These are phyloP conservation scores for Nebria salina DNA, from an alignment of 2,888 invertebrate genomes.

Conservation along the genomic window DNA sequence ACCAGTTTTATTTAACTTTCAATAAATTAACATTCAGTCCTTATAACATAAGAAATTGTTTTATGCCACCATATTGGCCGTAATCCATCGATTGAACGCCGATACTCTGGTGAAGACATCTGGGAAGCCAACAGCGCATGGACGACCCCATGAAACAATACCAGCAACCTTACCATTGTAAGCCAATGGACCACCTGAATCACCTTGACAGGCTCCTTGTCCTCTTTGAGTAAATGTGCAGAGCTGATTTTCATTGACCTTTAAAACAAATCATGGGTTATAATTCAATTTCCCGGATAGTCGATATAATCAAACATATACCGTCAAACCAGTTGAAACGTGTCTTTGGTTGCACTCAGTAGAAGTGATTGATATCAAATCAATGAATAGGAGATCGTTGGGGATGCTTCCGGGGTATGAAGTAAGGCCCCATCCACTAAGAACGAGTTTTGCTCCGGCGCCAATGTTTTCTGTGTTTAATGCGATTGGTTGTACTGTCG, in stretches of 20 bases:
- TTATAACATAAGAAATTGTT: background rate
- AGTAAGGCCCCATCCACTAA: conserved; percentile 53
- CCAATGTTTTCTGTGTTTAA: background rate
- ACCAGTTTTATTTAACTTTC: no score
- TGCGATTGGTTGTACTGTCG: conserved; percentile 49
- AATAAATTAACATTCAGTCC: no score
- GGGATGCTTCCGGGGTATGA: conserved; percentile 67
- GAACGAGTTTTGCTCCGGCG: conserved; percentile 1
- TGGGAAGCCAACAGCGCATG: conserved; percentile 66
- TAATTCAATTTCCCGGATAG: conserved; percentile 53
- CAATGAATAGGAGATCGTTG: conserved; percentile 67
- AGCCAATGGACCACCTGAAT: conserved; percentile 66
- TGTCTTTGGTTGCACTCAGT: conserved; percentile 62
- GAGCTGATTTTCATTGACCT: conserved; percentile 65
- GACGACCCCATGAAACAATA: conserved; percentile 67
- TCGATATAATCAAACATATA: no score
- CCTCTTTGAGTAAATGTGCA: conserved; percentile 69
- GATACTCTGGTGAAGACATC: conserved; percentile 66
- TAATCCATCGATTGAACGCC: conserved; percentile 63
- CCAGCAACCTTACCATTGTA: conserved; percentile 60
- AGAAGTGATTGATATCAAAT: conserved; percentile 63
- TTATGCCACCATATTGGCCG: conserved; percentile 24
- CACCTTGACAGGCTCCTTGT: conserved; percentile 69
- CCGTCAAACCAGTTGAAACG: conserved; percentile 30
- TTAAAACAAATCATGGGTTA: conserved; percentile 60